Evolutionary conservation across 1,140 invertebrate species (phyloP).

Genomic region (Kradibia gibbosae): DNA sequence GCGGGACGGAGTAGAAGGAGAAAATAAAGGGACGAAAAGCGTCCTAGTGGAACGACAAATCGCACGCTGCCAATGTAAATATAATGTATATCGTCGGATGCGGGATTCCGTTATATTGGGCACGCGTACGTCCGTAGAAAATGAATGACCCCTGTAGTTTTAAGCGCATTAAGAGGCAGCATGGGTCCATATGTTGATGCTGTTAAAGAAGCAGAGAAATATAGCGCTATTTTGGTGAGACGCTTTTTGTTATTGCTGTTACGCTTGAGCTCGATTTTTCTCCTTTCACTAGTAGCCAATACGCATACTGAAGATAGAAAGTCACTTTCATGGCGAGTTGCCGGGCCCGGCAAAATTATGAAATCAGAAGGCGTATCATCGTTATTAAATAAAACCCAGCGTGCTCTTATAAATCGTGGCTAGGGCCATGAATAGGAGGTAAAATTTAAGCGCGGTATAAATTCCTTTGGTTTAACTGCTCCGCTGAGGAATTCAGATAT

Average conservation of each 20-base stretch:
- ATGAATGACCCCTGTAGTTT: slow-evolving; percentile 36
- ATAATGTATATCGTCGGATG: slow-evolving; percentile 24
- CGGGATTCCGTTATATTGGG: slow-evolving; percentile 27
- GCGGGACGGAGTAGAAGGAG: too few species aligned
- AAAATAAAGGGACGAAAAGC: slow-evolving; percentile 24
- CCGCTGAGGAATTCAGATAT: too few species aligned
- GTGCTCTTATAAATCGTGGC: too few species aligned
- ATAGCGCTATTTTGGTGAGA: slow-evolving; percentile 49
- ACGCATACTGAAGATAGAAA: not conserved
- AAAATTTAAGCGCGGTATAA: too few species aligned
- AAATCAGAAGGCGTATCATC: too few species aligned
- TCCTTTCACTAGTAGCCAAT: not conserved
- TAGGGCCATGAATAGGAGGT: too few species aligned
- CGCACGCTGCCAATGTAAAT: not conserved
- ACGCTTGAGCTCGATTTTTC: slow-evolving; percentile 27
- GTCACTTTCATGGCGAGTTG: not conserved
- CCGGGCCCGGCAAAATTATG: too few species aligned
- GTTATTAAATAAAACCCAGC: too few species aligned
- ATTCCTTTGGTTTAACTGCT: too few species aligned
- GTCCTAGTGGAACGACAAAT: slow-evolving; percentile 54
- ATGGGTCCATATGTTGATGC: slow-evolving; percentile 29
- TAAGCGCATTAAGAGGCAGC: slow-evolving; percentile 5
- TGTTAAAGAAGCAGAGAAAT: slow-evolving; percentile 4
- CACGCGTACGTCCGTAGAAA: slow-evolving; percentile 3
- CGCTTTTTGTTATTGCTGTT: slow-evolving; percentile 47